Evolutionary conservation across 2,888 invertebrate species (phyloP).

Genomic region (Trachelus stipa): DNA sequence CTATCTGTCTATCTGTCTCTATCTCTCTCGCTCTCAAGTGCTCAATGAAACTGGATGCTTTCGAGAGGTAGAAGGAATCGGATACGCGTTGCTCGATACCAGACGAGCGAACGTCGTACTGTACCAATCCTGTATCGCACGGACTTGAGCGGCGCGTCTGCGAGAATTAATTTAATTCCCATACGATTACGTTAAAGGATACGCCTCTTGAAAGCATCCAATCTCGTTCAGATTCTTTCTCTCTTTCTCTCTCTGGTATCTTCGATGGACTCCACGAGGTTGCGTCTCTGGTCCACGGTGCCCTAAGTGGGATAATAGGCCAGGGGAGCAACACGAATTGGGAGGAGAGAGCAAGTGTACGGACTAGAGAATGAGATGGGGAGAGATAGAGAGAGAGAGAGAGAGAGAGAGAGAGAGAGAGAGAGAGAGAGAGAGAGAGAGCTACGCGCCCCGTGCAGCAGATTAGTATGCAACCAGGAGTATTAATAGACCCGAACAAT

Average conservation of each 20-base stretch:
- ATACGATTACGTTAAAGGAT: too few relatives aligned
- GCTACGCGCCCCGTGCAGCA: constrained; percentile 35
- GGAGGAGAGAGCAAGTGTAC: constrained; percentile 28
- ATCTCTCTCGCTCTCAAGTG: constrained; percentile 13
- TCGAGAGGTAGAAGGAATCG: too few relatives aligned
- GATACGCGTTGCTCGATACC: too few relatives aligned
- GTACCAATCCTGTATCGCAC: too few relatives aligned
- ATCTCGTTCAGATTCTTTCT: not conserved
- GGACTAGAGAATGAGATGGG: not conserved
- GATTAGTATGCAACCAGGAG: constrained; percentile 62
- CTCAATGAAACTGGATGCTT: constrained; percentile 14
- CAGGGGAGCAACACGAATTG: constrained; percentile 46
- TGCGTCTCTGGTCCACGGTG: constrained; percentile 16
- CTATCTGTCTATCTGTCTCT: constrained; percentile 17
- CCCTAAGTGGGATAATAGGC: constrained; percentile 55
- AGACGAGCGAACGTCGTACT: too few relatives aligned
- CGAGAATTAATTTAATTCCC: too few relatives aligned
- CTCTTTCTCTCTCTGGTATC: constrained; percentile 21
- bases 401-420: constrained; percentile 8
- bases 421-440: constrained; percentile 17
- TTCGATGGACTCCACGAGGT: constrained; percentile 15
- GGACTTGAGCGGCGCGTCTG: too few relatives aligned
- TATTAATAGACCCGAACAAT: constrained; percentile 64
- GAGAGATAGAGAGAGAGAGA: not conserved
- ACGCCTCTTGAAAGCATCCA: constrained; percentile 64